These are phyloP conservation scores for Beris chalybata DNA, from an alignment of 2,888 invertebrate species.

Conservation along the genomic window DNA sequence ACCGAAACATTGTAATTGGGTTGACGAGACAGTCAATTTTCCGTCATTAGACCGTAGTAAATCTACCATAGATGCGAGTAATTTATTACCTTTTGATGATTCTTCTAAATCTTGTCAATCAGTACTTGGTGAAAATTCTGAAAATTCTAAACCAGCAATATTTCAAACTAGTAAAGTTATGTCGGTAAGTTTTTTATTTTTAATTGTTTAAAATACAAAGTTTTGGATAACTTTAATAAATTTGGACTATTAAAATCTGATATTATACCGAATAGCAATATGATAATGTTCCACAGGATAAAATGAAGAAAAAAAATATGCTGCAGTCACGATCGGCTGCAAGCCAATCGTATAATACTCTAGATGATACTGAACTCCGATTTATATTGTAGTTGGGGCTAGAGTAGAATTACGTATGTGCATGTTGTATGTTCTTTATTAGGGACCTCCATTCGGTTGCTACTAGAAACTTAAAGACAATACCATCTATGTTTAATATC, in stretches of 20 bases:
- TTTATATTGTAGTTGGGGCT: too few relatives aligned
- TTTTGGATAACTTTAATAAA: background rate
- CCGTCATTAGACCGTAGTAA: slow-evolving; percentile 48
- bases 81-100: slow-evolving; percentile 47
- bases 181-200: slow-evolving; percentile 19
- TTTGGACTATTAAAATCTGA: background rate
- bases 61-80: slow-evolving; percentile 43
- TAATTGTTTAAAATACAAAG: slow-evolving; percentile 4
- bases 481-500: too few relatives aligned
- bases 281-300: too few relatives aligned
- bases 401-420: too few relatives aligned
- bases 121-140: slow-evolving; percentile 46
- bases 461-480: too few relatives aligned
- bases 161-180: slow-evolving; percentile 34
- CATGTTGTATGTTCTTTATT: too few relatives aligned
- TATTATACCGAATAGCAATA: too few relatives aligned
- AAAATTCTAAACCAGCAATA: slow-evolving; percentile 45
- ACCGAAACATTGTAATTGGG: slow-evolving; percentile 43
- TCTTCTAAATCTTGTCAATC: slow-evolving; percentile 49
- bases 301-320: too few relatives aligned
- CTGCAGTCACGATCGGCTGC: too few relatives aligned
- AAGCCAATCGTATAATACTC: too few relatives aligned
- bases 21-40: slow-evolving; percentile 48
- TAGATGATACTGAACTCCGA: too few relatives aligned
- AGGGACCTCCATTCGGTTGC: too few relatives aligned